These are phyloP conservation scores for Cepphus grylle DNA, from an alignment of 2,113 vertebrate genomes.

Conservation along the genomic window DNA sequence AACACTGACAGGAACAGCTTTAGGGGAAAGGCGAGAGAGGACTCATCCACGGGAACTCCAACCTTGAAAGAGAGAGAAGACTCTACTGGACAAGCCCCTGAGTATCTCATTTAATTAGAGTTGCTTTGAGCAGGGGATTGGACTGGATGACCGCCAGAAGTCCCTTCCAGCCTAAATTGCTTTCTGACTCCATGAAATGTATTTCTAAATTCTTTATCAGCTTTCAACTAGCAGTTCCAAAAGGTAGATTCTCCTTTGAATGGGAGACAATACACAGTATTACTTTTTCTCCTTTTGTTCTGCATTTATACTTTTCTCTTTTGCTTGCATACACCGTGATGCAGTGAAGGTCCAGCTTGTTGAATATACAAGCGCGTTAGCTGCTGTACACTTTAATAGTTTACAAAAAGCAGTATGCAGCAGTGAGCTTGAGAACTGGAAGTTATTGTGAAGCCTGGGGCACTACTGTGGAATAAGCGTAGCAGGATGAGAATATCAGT, in stretches of 20 bases:
- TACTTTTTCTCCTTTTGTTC: neutral
- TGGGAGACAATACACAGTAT: neutral
- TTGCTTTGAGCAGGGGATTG: neutral
- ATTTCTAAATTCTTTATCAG: neutral
- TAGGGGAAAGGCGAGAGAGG: neutral
- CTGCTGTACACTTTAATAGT: neutral
- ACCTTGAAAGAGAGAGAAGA: neutral
- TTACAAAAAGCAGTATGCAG: neutral
- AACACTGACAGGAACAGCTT: neutral
- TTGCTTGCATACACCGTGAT: neutral
- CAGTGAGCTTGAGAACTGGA: neutral
- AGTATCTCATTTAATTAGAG: neutral
- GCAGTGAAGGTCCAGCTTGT: neutral
- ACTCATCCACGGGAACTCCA: neutral
- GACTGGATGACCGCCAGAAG: neutral
- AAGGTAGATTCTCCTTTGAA: neutral
- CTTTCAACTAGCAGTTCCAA: neutral
- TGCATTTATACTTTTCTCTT: neutral
- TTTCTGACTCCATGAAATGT: neutral
- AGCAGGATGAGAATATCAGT: neutral
- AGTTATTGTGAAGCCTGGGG: neutral
- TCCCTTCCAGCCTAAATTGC: neutral
- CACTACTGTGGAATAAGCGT: accelerated
- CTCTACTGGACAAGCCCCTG: neutral
- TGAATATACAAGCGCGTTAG: neutral